Evolutionary conservation across 2,888 invertebrate species (phyloP), one percentile per base, ranked within the genome.

Genomic region (Drosophila anomelani): DNA sequence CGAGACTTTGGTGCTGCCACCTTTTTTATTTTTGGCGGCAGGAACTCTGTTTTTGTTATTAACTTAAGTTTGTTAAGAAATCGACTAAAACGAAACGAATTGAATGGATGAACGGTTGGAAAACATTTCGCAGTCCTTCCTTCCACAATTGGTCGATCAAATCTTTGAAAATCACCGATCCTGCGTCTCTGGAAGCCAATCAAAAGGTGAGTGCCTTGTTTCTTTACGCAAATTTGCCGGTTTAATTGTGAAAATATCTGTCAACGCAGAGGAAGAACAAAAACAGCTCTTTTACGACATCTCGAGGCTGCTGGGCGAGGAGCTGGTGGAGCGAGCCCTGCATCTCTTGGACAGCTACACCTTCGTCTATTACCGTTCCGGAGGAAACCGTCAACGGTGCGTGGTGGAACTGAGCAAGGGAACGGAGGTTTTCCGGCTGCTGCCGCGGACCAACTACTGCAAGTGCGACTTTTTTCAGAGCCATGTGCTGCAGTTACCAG

Each of bases 391-490:
- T 3, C 9, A 17, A 7, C 34, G 20, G 13, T 69, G 39, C 41
- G 47, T 70, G 10, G 67, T 69, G n/a, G 68, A 68, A 29, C 26
- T 68, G 6, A 20, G 39, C 23, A 68, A 68, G n/a, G 68, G 70
- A 47, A 41, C 47, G 5, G 36, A 49, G 17, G 57, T 36, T 34
- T 69, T 44, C 12, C 68, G 71, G 10, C 10, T 69, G 15, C 10
- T 95, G 79, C 94, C 95, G 0, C 91, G 93, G 29, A 92, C 95
- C 10, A 96, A 96, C 88, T 96, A 94, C 88, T 96, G 96, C 74
- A 93, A 94, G 10, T 96, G 96, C 80, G 92, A 86, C n/a, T 94
- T 94, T 2, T 96, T 95, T 77, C 93, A 93, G 54, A 89, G 89
- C 41, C 91, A 93, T 71, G 95, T 96, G 29, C 89, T 96, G 51